Evolutionary conservation across 2,113 vertebrate species (phyloP), one percentile per base, ranked within the genome.

Genomic region (Aleadryas rufinucha): DNA sequence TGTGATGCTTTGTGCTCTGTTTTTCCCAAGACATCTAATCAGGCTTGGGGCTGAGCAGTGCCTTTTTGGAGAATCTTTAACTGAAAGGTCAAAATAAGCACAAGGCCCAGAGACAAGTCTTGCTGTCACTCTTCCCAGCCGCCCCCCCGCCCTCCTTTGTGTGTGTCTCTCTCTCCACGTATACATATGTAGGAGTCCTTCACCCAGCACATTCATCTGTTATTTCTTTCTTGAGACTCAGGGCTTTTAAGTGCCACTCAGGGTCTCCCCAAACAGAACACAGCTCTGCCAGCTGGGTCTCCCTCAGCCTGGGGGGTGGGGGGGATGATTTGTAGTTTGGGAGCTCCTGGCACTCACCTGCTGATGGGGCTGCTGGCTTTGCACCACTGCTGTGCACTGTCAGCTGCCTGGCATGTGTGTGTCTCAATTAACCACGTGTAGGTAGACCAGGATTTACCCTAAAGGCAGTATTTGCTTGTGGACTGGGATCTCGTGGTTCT

Each of bases 21-120:
- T 93, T 97, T 96, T 95, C 93, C 93, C 89, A 92, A 95, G 94
- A 93, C 26, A 13, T 86, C 83, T 92, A 65, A 92, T 86, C 86
- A 95, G 91, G 72, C 83, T 78, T 59, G 68, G 35, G 72, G 88
- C 92, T 88, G 88, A 95, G 59, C 76, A 24, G 83, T 81, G 86
- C 76, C 83, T 72, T 95, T 86, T 91, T 7, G 33, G 84, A 81
- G 76, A 89, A 89, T 84, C 86, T 96, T 92, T 90, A 84, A 66
- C 92, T 84, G 93, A 95, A 90, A 95, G 96, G 94, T 95, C 94
- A 95, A 75, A 95, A 92, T 87, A 81, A 90, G 86, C 94, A 60
- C 76, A 77, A 92, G 80, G 91, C 44, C 21, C 47, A 45, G 50
- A 74, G 66, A 94, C 57, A 80, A 92, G 88, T 69, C 88, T 80